Evolutionary conservation across 2,113 vertebrate genomes (phyloP).

Genomic region (Xyliphius kryptos): DNA sequence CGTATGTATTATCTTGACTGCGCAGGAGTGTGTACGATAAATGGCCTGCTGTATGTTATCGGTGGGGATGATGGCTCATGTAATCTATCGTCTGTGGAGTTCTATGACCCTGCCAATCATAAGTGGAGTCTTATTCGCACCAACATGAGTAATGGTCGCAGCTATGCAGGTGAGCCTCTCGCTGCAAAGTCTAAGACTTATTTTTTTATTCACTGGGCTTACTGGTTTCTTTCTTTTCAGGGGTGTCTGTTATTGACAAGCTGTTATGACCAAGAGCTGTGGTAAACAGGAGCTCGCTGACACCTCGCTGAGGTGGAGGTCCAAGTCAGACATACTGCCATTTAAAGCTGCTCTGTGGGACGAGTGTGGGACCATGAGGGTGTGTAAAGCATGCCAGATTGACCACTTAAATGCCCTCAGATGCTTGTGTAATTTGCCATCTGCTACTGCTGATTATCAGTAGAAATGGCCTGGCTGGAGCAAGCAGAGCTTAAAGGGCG

Average conservation of each 20-base stretch:
- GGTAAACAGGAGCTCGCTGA: conserved; percentile 31
- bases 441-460: conserved; percentile 13
- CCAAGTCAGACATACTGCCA: conserved; percentile 24
- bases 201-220: too few species aligned
- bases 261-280: conserved; percentile 69
- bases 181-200: too few species aligned
- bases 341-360: conserved; percentile 20
- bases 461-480: conserved; percentile 10
- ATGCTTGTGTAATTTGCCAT: conserved; percentile 17
- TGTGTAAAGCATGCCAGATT: conserved; percentile 16
- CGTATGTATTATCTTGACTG: too few species aligned
- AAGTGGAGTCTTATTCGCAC: conserved; percentile 89
- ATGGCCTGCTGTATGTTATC: too few species aligned
- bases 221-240: conserved; percentile 51
- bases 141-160: conserved; percentile 94
- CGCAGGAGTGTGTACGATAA: conserved; percentile 86
- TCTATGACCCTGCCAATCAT: conserved; percentile 84
- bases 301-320: conserved; percentile 14
- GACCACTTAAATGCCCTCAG: conserved; percentile 7
- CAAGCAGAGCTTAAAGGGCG: background rate
- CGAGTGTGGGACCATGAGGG: background rate
- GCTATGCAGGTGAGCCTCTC: conserved; percentile 76
- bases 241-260: conserved; percentile 92
- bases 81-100: conserved; percentile 92
- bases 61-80: too few species aligned